Percentiles rank a stretch among this genome's conserved stretches.
These are phyloP conservation scores for Piprites chloris DNA, from an alignment of 2,113 vertebrate species.

Conservation along the genomic window DNA sequence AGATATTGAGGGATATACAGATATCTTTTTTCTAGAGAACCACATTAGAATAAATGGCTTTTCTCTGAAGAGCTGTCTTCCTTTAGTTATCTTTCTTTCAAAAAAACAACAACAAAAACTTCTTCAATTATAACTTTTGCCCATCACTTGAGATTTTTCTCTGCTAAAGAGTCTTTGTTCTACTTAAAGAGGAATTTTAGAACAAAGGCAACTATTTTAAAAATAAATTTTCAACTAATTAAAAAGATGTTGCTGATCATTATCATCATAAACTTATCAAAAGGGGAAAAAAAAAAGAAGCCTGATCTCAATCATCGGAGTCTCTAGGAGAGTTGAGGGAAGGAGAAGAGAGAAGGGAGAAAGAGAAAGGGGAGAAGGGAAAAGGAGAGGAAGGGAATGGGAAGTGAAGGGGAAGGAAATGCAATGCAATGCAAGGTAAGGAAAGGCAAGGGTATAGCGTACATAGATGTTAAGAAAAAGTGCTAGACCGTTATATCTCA, in stretches of 20 bases:
- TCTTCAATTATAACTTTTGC: background rate
- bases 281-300: rapidly evolving
- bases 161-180: background rate
- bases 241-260: background rate
- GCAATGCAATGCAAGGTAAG: background rate
- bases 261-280: background rate
- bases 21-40: background rate
- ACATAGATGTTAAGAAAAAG: background rate
- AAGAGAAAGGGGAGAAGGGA: background rate
- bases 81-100: background rate
- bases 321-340: background rate
- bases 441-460: background rate
- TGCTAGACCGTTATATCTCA: background rate
- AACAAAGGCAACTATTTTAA: background rate
- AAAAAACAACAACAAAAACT: background rate
- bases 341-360: no score
- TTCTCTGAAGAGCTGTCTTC: background rate
- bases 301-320: background rate
- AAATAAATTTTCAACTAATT: background rate
- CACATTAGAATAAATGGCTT: background rate
- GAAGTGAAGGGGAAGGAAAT: background rate
- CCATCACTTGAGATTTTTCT: background rate
- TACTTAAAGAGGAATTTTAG: background rate
- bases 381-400: background rate
- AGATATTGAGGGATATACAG: background rate